These are phyloP conservation scores for Isurus oxyrinchus DNA, from an alignment of 2,113 vertebrate species.

Conservation along the genomic window DNA sequence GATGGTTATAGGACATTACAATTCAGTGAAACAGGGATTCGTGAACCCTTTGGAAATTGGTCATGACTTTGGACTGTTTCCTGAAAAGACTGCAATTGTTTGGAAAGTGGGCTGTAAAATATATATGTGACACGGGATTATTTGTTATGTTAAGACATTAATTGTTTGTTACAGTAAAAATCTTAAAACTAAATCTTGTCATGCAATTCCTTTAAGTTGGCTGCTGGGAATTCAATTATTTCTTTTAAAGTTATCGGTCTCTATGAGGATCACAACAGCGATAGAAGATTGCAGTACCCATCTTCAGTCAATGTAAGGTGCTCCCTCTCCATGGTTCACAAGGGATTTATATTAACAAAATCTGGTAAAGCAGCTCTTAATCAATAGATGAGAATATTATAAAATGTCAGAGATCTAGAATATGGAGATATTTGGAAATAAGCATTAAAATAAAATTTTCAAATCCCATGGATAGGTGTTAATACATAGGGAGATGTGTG, in stretches of 20 bases:
- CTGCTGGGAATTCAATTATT: background rate
- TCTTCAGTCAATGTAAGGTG: background rate
- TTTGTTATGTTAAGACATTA: no score
- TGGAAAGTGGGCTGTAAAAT: no score
- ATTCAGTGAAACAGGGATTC: background rate
- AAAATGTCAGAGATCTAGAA: background rate
- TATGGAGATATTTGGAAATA: background rate
- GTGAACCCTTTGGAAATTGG: no score
- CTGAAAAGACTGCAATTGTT: no score
- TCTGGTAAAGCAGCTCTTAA: background rate
- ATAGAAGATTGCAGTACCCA: background rate
- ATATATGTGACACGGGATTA: no score
- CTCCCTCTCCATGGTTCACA: background rate
- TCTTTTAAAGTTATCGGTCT: background rate
- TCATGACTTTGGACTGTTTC: no score
- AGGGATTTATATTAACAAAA: background rate
- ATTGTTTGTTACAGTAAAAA: background rate
- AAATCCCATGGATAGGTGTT: background rate
- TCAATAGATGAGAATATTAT: background rate
- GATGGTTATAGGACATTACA: background rate
- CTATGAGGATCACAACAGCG: background rate
- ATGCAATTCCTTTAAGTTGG: background rate
- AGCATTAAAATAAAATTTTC: background rate
- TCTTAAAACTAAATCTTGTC: background rate
- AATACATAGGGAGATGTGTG: background rate